phyloP scores from a whole-genome alignment of 2,797 vertebrate species.

The Acipenser transmontanus region DNA sequence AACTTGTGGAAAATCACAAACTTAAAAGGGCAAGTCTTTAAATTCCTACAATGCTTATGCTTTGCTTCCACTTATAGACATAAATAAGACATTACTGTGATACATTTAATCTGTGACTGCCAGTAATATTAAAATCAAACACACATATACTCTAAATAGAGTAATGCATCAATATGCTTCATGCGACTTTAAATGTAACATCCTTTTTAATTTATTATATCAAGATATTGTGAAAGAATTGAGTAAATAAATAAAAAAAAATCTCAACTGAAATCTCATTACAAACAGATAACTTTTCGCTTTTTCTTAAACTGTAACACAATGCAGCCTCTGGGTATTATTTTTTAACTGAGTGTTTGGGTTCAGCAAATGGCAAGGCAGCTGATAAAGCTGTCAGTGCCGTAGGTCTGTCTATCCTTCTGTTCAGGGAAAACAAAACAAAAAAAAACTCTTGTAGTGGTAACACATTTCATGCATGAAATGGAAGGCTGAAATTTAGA shows the following conservation, averaged over 20 bases:
- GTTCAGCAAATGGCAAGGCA: conserved; percentile 42
- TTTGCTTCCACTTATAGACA: conserved; percentile 33
- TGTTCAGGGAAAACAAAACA: conserved; percentile 21
- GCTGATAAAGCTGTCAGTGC: conserved; percentile 16
- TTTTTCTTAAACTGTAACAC: conserved; percentile 22
- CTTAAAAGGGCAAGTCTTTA: conserved; percentile 6
- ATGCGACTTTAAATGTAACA: not conserved
- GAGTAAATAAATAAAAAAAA: not conserved
- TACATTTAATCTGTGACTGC: not conserved
- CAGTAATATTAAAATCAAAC: not conserved
- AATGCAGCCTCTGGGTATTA: conserved; percentile 43
- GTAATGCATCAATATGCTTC: not conserved
- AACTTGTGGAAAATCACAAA: too few species aligned
- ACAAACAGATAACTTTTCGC: conserved; percentile 31
- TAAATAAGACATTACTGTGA: conserved; percentile 39
- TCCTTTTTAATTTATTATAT: not conserved
- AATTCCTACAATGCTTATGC: conserved; percentile 45
- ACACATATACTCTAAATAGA: not conserved
- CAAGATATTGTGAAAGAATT: not conserved
- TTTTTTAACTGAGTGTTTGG: conserved; percentile 47
- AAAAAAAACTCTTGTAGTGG: conserved; percentile 30
- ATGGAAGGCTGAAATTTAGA: not conserved
- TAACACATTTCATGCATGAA: conserved; percentile 11
- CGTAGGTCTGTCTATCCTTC: conserved; percentile 7
- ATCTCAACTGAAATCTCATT: conserved; percentile 3